A percentile compares a stretch with the other conserved stretches of the same genome.
Evolutionary conservation across 2,797 vertebrate genomes (phyloP).

Genomic region (Chelmon rostratus): DNA sequence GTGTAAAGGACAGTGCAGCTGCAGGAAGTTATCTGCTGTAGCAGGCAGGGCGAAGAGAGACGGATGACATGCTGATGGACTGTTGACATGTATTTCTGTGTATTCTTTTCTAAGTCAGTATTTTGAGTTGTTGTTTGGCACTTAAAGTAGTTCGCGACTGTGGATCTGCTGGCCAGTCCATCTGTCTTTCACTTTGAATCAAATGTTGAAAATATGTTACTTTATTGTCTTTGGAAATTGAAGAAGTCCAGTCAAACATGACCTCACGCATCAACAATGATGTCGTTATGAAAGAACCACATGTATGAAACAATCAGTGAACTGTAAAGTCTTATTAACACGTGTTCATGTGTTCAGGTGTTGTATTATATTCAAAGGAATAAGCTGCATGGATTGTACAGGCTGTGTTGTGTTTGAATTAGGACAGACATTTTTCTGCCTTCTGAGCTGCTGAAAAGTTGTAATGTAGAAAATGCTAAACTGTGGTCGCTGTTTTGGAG

Average conservation of each 20-base stretch:
- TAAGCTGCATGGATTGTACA: neutral
- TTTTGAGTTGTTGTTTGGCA: conserved; percentile 35
- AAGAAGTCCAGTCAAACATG: neutral
- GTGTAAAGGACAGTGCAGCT: neutral
- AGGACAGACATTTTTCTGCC: neutral
- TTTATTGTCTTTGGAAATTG: neutral
- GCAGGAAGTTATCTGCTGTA: neutral
- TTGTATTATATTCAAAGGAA: neutral
- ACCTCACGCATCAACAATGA: neutral
- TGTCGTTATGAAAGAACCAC: neutral
- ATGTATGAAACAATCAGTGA: neutral
- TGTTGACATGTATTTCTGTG: conserved; percentile 6
- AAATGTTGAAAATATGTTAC: neutral
- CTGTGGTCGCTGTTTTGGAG: neutral
- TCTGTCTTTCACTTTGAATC: conserved; percentile 15
- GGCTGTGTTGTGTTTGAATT: neutral
- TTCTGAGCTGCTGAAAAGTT: neutral
- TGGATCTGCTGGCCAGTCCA: conserved; percentile 88
- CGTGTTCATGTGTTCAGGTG: neutral
- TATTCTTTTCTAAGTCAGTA: neutral
- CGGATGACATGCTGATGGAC: neutral
- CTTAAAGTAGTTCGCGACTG: conserved; percentile 51
- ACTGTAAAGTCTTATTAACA: neutral
- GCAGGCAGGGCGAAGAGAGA: neutral
- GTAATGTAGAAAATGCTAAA: neutral